Evolutionary conservation across 2,888 invertebrate genomes (phyloP).

Genomic region (Bellardia bayeri): DNA sequence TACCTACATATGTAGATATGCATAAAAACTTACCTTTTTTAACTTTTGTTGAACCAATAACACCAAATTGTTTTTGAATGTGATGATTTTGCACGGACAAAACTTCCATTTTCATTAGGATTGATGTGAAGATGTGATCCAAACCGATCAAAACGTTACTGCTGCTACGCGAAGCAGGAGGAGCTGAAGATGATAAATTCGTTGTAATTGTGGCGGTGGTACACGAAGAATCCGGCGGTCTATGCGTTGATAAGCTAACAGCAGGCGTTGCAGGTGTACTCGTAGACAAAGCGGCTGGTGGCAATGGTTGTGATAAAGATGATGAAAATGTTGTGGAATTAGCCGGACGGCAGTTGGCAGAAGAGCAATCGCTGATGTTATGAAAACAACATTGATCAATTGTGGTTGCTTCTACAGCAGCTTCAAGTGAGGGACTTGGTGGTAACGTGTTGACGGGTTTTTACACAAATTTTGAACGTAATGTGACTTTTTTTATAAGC

Average conservation of each 20-base stretch:
- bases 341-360: not conserved
- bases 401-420: slow-evolving; percentile 66
- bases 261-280: slow-evolving; percentile 42
- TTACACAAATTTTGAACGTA: not conserved
- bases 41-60: slow-evolving; percentile 85
- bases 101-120: slow-evolving; percentile 89
- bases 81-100: slow-evolving; percentile 91
- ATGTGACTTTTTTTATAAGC: not conserved
- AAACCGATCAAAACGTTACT: slow-evolving; percentile 77
- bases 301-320: slow-evolving; percentile 23
- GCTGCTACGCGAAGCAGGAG: slow-evolving; percentile 56
- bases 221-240: not conserved
- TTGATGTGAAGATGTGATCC: slow-evolving; percentile 81
- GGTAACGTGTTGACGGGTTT: slow-evolving; percentile 63
- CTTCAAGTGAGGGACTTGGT: slow-evolving; percentile 67
- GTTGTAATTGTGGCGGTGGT: slow-evolving; percentile 29
- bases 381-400: slow-evolving; percentile 59
- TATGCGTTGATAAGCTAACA: not conserved
- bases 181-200: slow-evolving; percentile 51
- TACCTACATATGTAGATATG: too few species aligned
- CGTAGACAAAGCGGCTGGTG: slow-evolving; percentile 10
- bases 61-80: slow-evolving; percentile 89
- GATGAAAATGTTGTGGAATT: not conserved
- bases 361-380: slow-evolving; percentile 29
- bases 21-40: slow-evolving; percentile 80